phyloP scores from a whole-genome alignment of 2,797 vertebrate species.

The Neomorphus geoffroyi region DNA sequence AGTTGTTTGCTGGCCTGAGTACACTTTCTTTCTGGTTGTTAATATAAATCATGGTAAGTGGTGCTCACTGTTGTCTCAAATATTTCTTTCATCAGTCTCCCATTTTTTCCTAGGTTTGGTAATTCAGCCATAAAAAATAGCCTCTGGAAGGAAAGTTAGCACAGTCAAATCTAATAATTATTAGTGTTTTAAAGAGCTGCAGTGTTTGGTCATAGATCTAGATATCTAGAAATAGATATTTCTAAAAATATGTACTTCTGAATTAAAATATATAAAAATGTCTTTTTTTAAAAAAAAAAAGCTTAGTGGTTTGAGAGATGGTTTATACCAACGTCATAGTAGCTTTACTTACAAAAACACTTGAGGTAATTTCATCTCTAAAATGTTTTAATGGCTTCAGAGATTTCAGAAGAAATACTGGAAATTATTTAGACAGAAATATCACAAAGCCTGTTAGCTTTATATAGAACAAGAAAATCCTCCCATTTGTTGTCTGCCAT shows the following conservation, averaged over 20 bases:
- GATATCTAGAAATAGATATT: too few species aligned
- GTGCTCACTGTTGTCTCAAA: neutral
- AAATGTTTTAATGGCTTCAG: slow-evolving; percentile 12
- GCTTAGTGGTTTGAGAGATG: neutral
- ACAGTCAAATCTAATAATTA: neutral
- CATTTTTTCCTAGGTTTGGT: neutral
- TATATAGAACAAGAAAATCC: neutral
- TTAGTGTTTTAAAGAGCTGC: neutral
- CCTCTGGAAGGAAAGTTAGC: neutral
- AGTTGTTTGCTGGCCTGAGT: neutral
- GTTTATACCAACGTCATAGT: neutral
- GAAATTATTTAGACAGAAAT: neutral
- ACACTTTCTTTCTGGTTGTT: neutral
- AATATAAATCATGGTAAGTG: neutral
- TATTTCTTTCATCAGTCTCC: neutral
- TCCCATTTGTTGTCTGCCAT: neutral
- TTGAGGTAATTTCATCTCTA: neutral
- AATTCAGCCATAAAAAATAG: slow-evolving; percentile 3
- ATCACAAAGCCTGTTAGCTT: neutral
- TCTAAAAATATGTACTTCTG: neutral
- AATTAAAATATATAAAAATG: neutral
- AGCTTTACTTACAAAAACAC: neutral
- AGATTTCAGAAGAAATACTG: slow-evolving; percentile 13
- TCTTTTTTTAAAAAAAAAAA: neutral
- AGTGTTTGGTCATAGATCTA: neutral